Base-by-base conservation (phyloP, 2,113 vertebrate genomes). In the Irena cyanogastra region DNA sequence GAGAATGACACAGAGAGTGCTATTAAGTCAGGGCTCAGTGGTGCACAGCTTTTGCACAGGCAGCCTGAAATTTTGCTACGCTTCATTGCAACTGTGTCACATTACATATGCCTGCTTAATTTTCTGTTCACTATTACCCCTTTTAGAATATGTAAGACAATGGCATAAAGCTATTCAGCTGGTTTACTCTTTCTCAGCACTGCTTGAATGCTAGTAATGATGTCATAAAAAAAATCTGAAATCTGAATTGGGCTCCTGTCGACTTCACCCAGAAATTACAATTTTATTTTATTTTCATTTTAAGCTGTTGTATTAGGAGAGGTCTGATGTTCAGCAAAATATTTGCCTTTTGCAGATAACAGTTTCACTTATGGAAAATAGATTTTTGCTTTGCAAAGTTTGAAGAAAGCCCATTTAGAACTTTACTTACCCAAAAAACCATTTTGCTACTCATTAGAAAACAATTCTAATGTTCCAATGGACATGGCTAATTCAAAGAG, bases 91-190 rank as follows among this genome's bases (percentile, higher is more conserved):
- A 64, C 35, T 83, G 27, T 77, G 88, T 80, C 92, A 77, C 1
- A 26, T 90, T 92, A 88, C 87, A 80, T 83, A 86, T 37, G 87
- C 68, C 77, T 33, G 79, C 68, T 54, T 93, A 88, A 90, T 95
- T 96, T 96, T 91, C 85, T 91, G 66, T 83, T 90, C 92, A 59
- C 91, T 91, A 41, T 80, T 88, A 56, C 64, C 63, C 50, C 24
- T 74, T 70, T 63, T 66, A 71, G 68, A 69, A 47, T 74, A 83
- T 13, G 11, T 71, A 66, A 83, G 45, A 77, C 37, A 69, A 33
- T 31, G 16, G 27, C 52, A 83, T 74, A 85, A 83, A 31, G 63
- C 41, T 94, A n/a, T 80, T 90, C 42, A 87, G 42, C 21, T 86
- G 45, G 30, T 89, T 93, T 95, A 83, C 42, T 57, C 53, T 79